These are phyloP conservation scores for Oreohelix idahoensis DNA, from an alignment of 1,140 invertebrate genomes.

Conservation along the genomic window DNA sequence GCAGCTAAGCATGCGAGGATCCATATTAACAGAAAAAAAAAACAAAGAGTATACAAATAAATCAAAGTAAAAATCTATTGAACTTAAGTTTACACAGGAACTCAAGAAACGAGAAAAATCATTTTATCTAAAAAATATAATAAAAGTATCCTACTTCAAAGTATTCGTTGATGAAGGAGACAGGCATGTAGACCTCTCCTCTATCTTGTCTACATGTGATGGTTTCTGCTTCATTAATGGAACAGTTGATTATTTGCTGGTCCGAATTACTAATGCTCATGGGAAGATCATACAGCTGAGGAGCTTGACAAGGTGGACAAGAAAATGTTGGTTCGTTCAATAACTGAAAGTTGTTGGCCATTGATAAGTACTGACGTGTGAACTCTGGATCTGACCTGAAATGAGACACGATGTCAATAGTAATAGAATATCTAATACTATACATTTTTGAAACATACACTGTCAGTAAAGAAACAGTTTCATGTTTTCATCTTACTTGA, in stretches of 20 bases:
- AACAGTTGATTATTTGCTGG: conserved; percentile 8
- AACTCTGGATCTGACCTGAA: background rate
- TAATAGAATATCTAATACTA: too few species aligned
- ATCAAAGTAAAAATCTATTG: too few species aligned
- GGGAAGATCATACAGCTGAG: background rate
- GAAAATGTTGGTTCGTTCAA: background rate
- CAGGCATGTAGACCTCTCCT: conserved; percentile 22
- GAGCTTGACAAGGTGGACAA: background rate
- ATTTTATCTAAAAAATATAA: background rate
- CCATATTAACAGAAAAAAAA: too few species aligned
- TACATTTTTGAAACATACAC: too few species aligned
- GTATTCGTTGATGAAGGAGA: conserved; percentile 21
- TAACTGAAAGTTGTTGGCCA: background rate
- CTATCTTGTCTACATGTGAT: background rate
- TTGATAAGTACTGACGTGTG: background rate
- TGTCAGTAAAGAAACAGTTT: too few species aligned
- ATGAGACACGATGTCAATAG: background rate
- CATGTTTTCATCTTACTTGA: too few species aligned
- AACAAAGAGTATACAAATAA: too few species aligned
- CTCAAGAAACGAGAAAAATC: too few species aligned
- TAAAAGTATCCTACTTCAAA: conserved; percentile 12
- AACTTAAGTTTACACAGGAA: too few species aligned
- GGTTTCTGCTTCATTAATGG: background rate
- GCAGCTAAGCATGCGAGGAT: too few species aligned
- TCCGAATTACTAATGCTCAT: background rate